Percentiles rank a stretch among this genome's conserved stretches.
phyloP scores from a whole-genome alignment of 2,113 vertebrate species.

The Pelobates fuscus region DNA sequence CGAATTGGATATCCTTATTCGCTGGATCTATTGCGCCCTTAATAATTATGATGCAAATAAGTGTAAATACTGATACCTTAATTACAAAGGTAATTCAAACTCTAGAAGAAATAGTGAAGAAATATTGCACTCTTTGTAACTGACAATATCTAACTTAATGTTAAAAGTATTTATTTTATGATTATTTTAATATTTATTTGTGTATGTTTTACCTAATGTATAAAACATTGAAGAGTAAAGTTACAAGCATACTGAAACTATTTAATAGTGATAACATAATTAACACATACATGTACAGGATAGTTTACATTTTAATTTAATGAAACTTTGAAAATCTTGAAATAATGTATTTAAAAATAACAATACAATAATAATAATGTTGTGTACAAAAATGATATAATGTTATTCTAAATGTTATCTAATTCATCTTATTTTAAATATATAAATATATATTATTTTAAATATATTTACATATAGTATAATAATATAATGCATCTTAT shows the following conservation, averaged over 20 bases:
- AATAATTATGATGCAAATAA: conserved; percentile 45
- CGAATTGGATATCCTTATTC: conserved; percentile 70
- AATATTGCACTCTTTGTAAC: neutral
- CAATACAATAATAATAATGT: no score
- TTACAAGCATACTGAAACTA: no score
- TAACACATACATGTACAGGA: neutral
- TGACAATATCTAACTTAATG: neutral
- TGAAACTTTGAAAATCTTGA: no score
- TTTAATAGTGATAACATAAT: neutral
- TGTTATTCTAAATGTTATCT: no score
- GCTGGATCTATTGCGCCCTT: conserved; percentile 67
- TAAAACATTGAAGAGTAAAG: no score
- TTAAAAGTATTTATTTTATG: neutral
- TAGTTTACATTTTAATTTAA: no score
- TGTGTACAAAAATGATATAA: no score
- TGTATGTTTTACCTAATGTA: neutral
- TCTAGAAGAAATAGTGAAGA: neutral
- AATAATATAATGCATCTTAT: no score
- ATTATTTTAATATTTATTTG: neutral
- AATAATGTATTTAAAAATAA: no score
- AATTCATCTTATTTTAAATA: no score
- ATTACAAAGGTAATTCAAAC: neutral
- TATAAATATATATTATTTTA: no score
- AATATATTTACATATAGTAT: no score
- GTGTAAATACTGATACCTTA: neutral